Conservation (phyloP, 2,113 vertebrate species). For the Nothoprocta perdicaria region DNA sequence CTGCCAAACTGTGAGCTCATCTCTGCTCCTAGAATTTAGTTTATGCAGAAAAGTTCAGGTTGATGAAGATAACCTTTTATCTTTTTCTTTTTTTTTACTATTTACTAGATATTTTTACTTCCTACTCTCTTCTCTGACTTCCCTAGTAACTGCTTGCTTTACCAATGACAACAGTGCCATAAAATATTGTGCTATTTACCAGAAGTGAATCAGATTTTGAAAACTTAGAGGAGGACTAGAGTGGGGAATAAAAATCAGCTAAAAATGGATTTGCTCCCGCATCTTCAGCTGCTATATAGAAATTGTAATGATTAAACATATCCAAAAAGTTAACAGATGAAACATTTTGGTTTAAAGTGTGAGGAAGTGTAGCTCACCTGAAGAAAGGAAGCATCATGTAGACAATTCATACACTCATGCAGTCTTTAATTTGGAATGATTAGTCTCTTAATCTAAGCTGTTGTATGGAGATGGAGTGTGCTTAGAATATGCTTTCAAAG, state of each 20-base stretch:
- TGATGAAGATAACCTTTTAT: too few species aligned
- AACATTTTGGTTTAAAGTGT: neutral
- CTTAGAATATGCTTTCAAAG: neutral
- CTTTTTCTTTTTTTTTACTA: too few species aligned
- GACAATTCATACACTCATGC: neutral
- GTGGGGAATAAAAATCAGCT: neutral
- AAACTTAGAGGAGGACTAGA: neutral
- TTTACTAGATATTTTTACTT: too few species aligned
- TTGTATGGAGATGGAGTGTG: neutral
- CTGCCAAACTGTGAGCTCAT: neutral
- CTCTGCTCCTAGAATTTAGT: neutral
- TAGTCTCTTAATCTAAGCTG: neutral
- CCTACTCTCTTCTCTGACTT: neutral
- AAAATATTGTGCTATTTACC: neutral
- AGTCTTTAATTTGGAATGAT: neutral
- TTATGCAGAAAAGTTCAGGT: neutral
- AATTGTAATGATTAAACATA: neutral
- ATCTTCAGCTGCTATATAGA: neutral
- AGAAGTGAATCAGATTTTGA: neutral
- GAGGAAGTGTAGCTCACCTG: neutral
- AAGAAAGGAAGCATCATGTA: neutral
- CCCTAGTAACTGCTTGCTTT: neutral
- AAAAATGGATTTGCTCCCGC: neutral
- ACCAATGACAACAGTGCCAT: neutral
- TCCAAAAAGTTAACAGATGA: neutral